These are phyloP conservation scores for Lucilia cuprina DNA, from an alignment of 1,140 invertebrate genomes.

Conservation along the genomic window DNA sequence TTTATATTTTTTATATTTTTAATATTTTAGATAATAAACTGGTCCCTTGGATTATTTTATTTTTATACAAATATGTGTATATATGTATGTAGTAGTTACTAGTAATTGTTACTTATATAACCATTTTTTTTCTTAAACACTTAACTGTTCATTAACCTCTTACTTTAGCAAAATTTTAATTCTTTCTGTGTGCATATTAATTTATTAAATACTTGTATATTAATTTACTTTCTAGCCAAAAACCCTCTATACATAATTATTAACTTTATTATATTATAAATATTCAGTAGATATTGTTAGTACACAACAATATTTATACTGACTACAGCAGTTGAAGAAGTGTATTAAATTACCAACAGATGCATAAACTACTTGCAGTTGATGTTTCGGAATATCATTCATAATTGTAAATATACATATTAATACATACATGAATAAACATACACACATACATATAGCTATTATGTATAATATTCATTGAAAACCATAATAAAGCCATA, in stretches of 20 bases:
- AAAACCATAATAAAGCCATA: conserved; percentile 11
- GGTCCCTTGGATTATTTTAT: no score
- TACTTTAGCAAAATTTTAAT: neutral
- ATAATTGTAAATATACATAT: neutral
- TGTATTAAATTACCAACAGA: neutral
- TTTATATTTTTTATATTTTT: no score
- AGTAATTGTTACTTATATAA: no score
- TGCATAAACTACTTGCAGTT: neutral
- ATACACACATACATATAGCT: no score
- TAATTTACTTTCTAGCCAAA: neutral
- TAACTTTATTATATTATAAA: no score
- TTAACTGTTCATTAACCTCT: neutral
- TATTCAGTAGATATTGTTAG: no score
- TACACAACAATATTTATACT: neutral
- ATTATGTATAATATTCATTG: neutral
- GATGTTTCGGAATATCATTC: neutral
- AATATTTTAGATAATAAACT: no score
- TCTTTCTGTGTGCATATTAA: neutral
- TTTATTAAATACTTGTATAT: neutral
- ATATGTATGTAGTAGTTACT: no score
- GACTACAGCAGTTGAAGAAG: neutral
- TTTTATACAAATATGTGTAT: no score
- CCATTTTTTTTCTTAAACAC: no score
- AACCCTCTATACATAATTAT: no score
- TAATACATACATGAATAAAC: neutral